Evolutionary conservation across 2,113 vertebrate species (phyloP), one percentile per base, ranked within the genome.

Genomic region (Parotia lawesii): DNA sequence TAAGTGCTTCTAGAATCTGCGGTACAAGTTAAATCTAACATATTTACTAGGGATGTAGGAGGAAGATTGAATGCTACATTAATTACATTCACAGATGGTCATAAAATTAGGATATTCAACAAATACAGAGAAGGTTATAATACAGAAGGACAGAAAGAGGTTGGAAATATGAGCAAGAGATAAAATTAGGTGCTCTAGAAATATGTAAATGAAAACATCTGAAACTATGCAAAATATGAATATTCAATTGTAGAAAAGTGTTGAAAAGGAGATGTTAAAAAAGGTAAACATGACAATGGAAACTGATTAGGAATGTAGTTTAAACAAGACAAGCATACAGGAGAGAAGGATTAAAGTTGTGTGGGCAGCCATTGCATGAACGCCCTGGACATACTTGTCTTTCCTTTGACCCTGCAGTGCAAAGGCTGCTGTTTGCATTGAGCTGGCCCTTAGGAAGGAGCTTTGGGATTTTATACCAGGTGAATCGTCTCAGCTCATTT

Each of bases 41-140:
- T 87, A 67, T 92, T 96, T 96, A 90, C 80, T 94, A 86, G 94
- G 42, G 45, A 87, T 94, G 61, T 95, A 92, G 91, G 73, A 94
- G 84, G 93, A 58, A 19, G 17, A 53, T 45, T 79, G 70, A 94
- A 87, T 76, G 61, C 76, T 93, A 84, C 88, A 81, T 78, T 97
- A 95, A 96, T 97, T 96, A 84, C 64, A 71, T 91, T 97, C 95
- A 86, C 97, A 97, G 95, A 95, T 91, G 95, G 93, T 58, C 60
- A 85, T 94, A 79, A 65, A 91, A 69, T 48, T 47, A 90, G 80
- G 69, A 80, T 89, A 61, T 69, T 89, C 74, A 51, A 70, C 75
- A 94, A 96, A 82, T 86, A 95, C 12, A 1, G 64, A 78, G 71
- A 38, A 94, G 76, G 67, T 88, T 94, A 44, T 93, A 88, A 77